Conservation (phyloP, 30 jellyfish, hydroid and myxozoan species). For the Chrysaora quinquecirrha region DNA sequence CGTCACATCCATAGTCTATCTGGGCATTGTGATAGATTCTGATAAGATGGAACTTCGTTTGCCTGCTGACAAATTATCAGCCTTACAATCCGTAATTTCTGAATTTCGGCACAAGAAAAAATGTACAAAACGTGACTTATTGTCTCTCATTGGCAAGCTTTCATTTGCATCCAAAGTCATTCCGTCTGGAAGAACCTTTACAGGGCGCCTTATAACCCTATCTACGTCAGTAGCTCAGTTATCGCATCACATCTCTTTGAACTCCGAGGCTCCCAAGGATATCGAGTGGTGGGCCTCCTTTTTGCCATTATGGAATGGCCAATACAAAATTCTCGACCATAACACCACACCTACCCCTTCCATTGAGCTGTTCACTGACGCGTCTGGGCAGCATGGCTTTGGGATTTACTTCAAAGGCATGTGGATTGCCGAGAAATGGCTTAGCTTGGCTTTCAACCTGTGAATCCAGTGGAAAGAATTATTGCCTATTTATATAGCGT, state of each 20-base stretch:
- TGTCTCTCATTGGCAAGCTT: constrained; percentile 36
- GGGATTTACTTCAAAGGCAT: neutral
- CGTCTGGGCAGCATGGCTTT: constrained; percentile 28
- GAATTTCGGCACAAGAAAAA: too few species aligned
- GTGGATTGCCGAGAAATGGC: constrained; percentile 32
- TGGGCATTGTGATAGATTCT: constrained; percentile 29
- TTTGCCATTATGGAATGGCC: constrained; percentile 26
- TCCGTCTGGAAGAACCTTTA: constrained; percentile 13
- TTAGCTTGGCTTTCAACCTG: neutral
- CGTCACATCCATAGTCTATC: neutral
- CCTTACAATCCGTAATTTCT: neutral
- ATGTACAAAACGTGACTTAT: constrained; percentile 29
- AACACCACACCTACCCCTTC: neutral
- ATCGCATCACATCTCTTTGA: neutral
- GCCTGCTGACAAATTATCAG: constrained; percentile 12
- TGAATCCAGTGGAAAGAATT: constrained; percentile 1
- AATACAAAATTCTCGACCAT: constrained; percentile 9
- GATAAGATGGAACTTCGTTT: constrained; percentile 12
- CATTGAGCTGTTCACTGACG: constrained; percentile 8
- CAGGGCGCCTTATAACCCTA: constrained; percentile 19
- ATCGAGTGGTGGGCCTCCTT: constrained; percentile 8
- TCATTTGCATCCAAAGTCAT: constrained; percentile 15
- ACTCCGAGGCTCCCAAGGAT: constrained; percentile 1
- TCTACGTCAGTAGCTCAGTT: neutral
- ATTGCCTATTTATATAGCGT: neutral